These are phyloP conservation scores for Procambarus clarkii DNA, from an alignment of 1,140 invertebrate species.

Conservation along the genomic window DNA sequence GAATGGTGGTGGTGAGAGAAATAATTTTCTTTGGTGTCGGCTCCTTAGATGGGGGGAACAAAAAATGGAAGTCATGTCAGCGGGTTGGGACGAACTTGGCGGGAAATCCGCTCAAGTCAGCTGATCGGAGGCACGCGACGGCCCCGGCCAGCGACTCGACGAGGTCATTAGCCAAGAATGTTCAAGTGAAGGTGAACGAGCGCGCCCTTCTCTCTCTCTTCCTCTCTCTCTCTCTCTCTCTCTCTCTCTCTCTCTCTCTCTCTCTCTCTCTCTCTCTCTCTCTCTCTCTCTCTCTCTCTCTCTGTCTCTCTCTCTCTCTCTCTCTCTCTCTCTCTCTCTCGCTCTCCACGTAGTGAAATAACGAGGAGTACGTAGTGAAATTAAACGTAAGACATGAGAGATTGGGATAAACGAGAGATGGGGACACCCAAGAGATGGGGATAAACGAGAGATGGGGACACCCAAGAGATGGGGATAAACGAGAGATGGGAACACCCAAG, in stretches of 20 bases:
- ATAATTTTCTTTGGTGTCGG: background rate
- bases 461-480: no score
- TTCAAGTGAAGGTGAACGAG: conserved; percentile 2
- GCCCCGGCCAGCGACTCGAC: background rate
- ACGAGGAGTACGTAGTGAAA: no score
- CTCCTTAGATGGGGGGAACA: background rate
- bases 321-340: no score
- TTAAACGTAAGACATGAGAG: no score
- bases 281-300: background rate
- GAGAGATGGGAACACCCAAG: no score
- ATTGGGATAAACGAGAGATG: no score
- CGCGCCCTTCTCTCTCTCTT: no score
- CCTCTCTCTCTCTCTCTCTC: background rate
- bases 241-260: background rate
- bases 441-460: no score
- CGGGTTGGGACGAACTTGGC: conserved; percentile 6
- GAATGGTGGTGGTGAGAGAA: background rate
- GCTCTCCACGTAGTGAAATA: no score
- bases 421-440: no score
- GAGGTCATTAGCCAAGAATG: conserved; percentile 29
- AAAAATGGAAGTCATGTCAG: conserved; percentile 3
- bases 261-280: background rate
- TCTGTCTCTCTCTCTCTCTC: no score
- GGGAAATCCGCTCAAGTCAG: conserved; percentile 35
- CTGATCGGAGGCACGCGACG: conserved; percentile 30